Percentiles rank a stretch among this genome's conserved stretches.
Conservation (phyloP, 2,797 vertebrate species). For the Brachyrhaphis roseni region DNA sequence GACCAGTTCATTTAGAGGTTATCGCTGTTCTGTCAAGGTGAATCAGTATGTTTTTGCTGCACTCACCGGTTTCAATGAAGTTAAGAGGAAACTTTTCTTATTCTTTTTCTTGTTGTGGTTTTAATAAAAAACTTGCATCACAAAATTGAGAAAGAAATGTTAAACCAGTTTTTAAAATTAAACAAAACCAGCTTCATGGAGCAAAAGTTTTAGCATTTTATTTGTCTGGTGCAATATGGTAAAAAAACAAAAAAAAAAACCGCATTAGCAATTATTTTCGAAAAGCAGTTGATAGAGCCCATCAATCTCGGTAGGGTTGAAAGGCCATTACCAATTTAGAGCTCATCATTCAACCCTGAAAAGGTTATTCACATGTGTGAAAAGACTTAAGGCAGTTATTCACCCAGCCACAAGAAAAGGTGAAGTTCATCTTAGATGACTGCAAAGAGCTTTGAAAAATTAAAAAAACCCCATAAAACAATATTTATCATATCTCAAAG, state of each 20-base stretch:
- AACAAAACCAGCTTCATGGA: background rate
- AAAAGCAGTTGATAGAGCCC: background rate
- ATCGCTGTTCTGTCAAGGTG: constrained; percentile 73
- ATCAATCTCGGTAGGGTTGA: background rate
- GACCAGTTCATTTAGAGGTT: constrained; percentile 71
- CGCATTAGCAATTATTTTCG: background rate
- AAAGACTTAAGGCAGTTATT: background rate
- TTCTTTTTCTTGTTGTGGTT: background rate
- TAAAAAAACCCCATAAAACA: background rate
- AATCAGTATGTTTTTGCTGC: constrained; percentile 51
- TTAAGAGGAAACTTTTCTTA: constrained; percentile 16
- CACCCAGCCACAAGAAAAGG: background rate
- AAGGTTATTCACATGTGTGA: background rate
- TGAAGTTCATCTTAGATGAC: background rate
- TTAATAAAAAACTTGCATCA: background rate
- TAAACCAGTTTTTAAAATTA: background rate
- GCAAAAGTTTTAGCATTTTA: background rate
- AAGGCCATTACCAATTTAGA: background rate
- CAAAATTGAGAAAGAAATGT: background rate
- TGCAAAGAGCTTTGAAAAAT: background rate
- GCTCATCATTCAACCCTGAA: background rate
- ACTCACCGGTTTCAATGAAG: constrained; percentile 27
- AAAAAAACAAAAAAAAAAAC: background rate
- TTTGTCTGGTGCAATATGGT: background rate
- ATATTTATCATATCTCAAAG: background rate